Percentiles rank a stretch among this genome's conserved stretches.
Conservation (phyloP, 2,888 invertebrate genomes). For the Scaptomyza cyrtandrae region DNA sequence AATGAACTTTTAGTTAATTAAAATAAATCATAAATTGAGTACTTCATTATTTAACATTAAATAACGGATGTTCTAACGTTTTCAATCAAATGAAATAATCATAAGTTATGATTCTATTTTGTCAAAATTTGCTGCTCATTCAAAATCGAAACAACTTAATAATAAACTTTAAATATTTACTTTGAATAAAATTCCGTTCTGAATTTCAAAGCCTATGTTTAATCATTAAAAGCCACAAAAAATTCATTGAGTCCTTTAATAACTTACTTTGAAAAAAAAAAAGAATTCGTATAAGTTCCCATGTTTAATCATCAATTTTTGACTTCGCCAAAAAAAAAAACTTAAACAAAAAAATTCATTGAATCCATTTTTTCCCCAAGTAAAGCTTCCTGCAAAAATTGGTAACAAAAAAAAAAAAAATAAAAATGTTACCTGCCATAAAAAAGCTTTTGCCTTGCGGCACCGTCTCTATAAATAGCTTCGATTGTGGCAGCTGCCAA, state of each 20-base stretch:
- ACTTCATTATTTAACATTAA: neutral
- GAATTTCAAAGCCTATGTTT: neutral
- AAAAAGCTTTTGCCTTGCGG: slow-evolving; percentile 5
- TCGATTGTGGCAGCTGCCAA: slow-evolving; percentile 26
- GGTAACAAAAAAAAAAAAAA: neutral
- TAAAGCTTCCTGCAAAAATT: neutral
- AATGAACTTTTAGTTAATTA: slow-evolving; percentile 9
- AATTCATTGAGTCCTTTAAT: neutral
- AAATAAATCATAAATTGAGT: slow-evolving; percentile 17
- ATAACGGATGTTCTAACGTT: neutral
- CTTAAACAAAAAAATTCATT: neutral
- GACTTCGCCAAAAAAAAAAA: neutral
- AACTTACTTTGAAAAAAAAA: neutral
- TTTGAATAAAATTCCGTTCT: neutral
- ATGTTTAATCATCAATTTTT: neutral
- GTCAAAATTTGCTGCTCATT: no score
- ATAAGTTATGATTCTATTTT: neutral
- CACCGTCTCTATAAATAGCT: slow-evolving; percentile 30
- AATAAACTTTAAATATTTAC: neutral
- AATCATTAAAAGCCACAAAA: neutral
- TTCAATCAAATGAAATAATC: neutral
- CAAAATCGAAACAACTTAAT: neutral
- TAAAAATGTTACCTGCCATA: neutral
- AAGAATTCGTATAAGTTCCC: neutral
- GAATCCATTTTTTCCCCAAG: neutral